Evolutionary conservation across 92 coral and sea anemone species (phyloP), one percentile per base, ranked within the genome.

Genomic region (Zoanthus solanderi): DNA sequence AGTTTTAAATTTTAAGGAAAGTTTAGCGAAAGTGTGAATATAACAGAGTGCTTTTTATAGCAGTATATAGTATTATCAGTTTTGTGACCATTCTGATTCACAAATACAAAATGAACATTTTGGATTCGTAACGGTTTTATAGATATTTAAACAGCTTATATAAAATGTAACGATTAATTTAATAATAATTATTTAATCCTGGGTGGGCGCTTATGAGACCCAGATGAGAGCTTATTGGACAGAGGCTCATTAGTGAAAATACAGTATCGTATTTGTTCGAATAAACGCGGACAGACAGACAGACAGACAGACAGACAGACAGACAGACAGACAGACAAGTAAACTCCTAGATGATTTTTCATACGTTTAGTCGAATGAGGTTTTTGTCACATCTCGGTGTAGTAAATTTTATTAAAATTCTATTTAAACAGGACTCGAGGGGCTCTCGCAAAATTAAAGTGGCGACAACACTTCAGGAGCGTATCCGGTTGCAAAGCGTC

Each of bases 391-490:
- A 63, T 63, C 69, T 63, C 10, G 69, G 6, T n/a, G 66, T 58
- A 58, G 28, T 11, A 58, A 58, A 58, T 23, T 58, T 58, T 58
- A 58, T 58, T 11, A 58, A 58, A 14, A 65, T 69, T 69, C 14
- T 30, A 29, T 69, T 69, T 30, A 29, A 45, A 73, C 56, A 85
- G 88, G 83, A 85, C 44, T 72, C 80, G 32, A 85, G 88, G 76
- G 75, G 83, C 12, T 61, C 57, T 42, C 48, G 11, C 0, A 54
- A 54, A 48, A 30, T n/a, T 16, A 85, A 16, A 71, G 57, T 6
- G 1, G 31, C 69, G n/a, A 42, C 7, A 56, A 47, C 31, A n/a
- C 30, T 16, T 45, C 56, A 16, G 47, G 13, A 42, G 29, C 11
- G 77, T 42, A 14, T 72, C 77, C n/a, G 77, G 53, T 44, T 72